Evolutionary conservation across 1,140 invertebrate genomes (phyloP).

Genomic region (Papilio xuthus): DNA sequence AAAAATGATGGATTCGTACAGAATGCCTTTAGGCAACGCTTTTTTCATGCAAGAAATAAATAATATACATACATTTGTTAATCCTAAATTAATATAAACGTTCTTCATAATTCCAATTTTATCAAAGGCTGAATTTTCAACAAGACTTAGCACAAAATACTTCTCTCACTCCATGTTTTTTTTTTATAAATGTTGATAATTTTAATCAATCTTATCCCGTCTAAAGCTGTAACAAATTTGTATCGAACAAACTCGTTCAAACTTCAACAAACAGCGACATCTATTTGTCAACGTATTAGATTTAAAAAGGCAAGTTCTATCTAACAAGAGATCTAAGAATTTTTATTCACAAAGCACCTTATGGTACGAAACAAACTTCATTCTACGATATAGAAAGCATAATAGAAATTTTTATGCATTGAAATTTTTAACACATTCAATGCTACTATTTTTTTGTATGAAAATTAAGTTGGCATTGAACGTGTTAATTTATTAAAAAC

Average conservation of each 20-base stretch:
- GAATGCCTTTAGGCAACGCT: slow-evolving; percentile 3
- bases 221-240: slow-evolving; percentile 36
- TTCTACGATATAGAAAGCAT: slow-evolving; percentile 15
- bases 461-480: background rate
- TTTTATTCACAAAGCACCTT: slow-evolving; percentile 40
- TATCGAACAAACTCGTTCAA: slow-evolving; percentile 28
- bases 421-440: background rate
- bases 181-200: background rate
- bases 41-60: background rate
- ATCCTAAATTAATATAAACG: background rate
- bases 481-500: background rate
- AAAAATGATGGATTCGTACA: background rate
- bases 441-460: background rate
- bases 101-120: background rate
- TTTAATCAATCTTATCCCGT: background rate
- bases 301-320: slow-evolving; percentile 46
- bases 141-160: background rate
- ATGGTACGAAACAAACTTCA: slow-evolving; percentile 40
- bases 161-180: slow-evolving; percentile 15
- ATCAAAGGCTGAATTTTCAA: background rate
- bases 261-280: slow-evolving; percentile 31
- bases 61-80: background rate
- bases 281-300: background rate
- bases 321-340: slow-evolving; percentile 51
- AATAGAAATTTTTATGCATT: slow-evolving; percentile 25